Evolutionary conservation across 1,140 invertebrate genomes (phyloP).

Genomic region (Periplaneta americana): DNA sequence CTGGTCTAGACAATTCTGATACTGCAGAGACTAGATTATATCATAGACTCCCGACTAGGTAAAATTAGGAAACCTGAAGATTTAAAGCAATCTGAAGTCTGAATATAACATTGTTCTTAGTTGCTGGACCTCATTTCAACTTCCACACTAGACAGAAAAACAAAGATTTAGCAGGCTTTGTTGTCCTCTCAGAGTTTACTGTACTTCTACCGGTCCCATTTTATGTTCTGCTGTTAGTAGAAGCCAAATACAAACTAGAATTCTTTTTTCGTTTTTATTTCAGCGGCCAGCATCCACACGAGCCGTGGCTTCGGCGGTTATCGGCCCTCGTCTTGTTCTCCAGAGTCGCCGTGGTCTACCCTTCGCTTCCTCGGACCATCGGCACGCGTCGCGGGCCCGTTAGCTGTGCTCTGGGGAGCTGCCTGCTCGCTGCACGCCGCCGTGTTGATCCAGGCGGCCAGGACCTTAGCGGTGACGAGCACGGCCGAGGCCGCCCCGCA

Average conservation of each 20-base stretch:
- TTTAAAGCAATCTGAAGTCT: too few species aligned
- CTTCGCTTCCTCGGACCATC: conserved; percentile 45
- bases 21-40: too few species aligned
- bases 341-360: conserved; percentile 40
- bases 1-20: too few species aligned
- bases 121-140: too few species aligned
- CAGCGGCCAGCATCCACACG: conserved; percentile 40
- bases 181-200: too few species aligned
- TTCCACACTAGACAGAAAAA: too few species aligned
- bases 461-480: conserved; percentile 23
- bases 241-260: not conserved
- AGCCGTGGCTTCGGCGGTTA: conserved; percentile 38
- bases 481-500: not conserved
- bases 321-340: conserved; percentile 38
- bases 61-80: too few species aligned
- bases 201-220: too few species aligned
- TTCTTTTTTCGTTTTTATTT: not conserved
- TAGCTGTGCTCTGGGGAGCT: conserved; percentile 42
- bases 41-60: too few species aligned
- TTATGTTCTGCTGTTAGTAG: too few species aligned
- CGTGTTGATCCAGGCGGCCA: conserved; percentile 39
- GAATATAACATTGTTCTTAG: too few species aligned
- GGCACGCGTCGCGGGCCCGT: conserved; percentile 34
- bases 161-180: too few species aligned
- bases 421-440: conserved; percentile 41